Conservation (phyloP, 2,113 vertebrate genomes). For the Siphamia tubifer region DNA sequence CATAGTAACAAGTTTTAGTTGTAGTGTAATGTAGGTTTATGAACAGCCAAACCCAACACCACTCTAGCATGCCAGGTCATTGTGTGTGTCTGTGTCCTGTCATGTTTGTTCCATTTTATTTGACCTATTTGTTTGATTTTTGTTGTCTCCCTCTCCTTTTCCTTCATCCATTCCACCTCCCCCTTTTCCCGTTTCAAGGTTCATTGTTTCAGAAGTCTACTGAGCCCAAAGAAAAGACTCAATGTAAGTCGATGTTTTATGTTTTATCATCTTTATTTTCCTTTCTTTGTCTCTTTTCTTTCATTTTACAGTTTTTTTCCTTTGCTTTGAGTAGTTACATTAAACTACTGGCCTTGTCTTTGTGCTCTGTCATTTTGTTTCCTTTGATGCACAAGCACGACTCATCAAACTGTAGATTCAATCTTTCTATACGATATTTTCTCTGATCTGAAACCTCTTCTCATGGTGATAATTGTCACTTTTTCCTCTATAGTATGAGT, state of each 20-base stretch:
- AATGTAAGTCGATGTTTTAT: constrained; percentile 92
- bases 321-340: neutral
- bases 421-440: no score
- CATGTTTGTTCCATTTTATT: constrained; percentile 49
- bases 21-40: no score
- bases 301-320: constrained; percentile 5
- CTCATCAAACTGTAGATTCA: no score
- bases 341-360: neutral
- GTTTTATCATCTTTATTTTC: constrained; percentile 63
- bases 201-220: constrained; percentile 97
- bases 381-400: no score
- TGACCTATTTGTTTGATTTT: constrained; percentile 42
- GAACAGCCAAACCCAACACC: no score
- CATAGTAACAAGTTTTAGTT: no score
- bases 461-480: no score
- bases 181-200: constrained; percentile 87
- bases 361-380: neutral
- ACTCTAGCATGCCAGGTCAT: neutral
- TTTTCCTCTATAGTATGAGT: no score
- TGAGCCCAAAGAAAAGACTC: constrained; percentile 92
- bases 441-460: no score
- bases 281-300: constrained; percentile 1
- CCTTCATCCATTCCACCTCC: constrained; percentile 77
- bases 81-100: constrained; percentile 18
- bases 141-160: constrained; percentile 38